Evolutionary conservation across 1,140 invertebrate species (phyloP).

Genomic region (Andrena cerasifolii): DNA sequence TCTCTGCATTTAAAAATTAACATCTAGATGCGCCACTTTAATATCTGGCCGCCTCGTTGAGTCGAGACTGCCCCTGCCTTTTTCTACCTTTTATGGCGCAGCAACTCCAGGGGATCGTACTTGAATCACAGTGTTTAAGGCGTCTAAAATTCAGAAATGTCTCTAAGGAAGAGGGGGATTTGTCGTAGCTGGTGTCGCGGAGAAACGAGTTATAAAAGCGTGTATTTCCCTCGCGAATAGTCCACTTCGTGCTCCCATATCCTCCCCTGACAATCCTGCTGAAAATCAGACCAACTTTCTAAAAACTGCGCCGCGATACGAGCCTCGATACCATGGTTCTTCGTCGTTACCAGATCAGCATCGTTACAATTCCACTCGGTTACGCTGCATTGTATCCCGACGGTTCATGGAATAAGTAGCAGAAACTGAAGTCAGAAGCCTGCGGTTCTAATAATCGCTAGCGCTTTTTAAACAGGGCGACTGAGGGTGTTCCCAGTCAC

Average conservation of each 20-base stretch:
- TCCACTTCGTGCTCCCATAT: conserved; percentile 41
- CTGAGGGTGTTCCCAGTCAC: background rate
- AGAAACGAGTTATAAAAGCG: conserved; percentile 61
- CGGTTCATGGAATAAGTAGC: too few species aligned
- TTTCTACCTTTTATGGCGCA: conserved; percentile 36
- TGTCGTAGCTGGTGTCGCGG: conserved; percentile 35
- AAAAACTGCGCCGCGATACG: conserved; percentile 37
- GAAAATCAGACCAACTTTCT: conserved; percentile 47
- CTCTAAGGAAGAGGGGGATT: conserved; percentile 52
- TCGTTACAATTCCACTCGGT: too few species aligned
- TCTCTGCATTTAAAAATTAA: too few species aligned
- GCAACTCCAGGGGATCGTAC: conserved; percentile 40
- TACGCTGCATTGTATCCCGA: too few species aligned
- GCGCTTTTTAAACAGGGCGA: too few species aligned
- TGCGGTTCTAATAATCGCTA: too few species aligned
- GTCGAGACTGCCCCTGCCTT: background rate
- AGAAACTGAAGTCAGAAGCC: too few species aligned
- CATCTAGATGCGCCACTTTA: too few species aligned
- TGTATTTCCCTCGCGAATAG: conserved; percentile 63
- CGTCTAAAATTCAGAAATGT: conserved; percentile 65
- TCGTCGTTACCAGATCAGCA: background rate
- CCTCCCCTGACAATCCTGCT: conserved; percentile 16
- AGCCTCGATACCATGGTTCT: background rate
- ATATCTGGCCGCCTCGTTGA: too few species aligned
- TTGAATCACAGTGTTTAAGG: conserved; percentile 60